Evolutionary conservation across 2,888 invertebrate species (phyloP), one percentile per base, ranked within the genome.

Genomic region (Calliopum simillimum): DNA sequence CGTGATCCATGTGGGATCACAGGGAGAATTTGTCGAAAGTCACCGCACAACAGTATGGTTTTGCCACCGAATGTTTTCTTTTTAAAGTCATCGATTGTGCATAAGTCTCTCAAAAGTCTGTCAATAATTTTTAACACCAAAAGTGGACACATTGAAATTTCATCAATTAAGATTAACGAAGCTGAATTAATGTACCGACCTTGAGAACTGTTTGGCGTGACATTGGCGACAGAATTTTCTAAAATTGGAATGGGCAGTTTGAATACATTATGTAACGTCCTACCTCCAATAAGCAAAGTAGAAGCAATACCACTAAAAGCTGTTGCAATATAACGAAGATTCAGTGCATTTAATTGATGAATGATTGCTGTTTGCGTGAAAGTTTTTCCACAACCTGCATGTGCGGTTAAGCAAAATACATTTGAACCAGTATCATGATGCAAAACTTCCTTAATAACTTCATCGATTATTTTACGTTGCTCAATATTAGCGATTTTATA

Each of bases 71-170:
- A 33, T 6, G 33, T 4, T 4, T 33, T 33, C 4, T 33, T 33
- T 33, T 33, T 33, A 33, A 6, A n/a, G n/a, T n/a, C 33, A 6
- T 33, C 33, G 33, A 6, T 6, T 6, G 33, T 46, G 44, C 62
- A 19, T 16, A 69, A 14, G 14, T 69, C 62, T 46, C 25, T 44
- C n/a, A 69, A 62, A 16, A 62, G 16, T 69, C 62, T 53, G 16
- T 69, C 63, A 19, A 63, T 69, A 19, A 61, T 8, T 63, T 56
- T 69, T 11, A 68, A 41, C 25, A n/a, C 56, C 23, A 23, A 5
- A 2, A 63, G 41, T 55, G 69, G 69, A 41, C 69, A 63, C 63
- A 63, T 69, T 13, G 69, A 69, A 55, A 69, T 46, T 68, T 68
- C 68, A 68, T 55, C 68, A 41, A 68, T 62, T 11, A 68, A 43